Conservation (phyloP, 2,888 invertebrate species). For the Hedya salicella region DNA sequence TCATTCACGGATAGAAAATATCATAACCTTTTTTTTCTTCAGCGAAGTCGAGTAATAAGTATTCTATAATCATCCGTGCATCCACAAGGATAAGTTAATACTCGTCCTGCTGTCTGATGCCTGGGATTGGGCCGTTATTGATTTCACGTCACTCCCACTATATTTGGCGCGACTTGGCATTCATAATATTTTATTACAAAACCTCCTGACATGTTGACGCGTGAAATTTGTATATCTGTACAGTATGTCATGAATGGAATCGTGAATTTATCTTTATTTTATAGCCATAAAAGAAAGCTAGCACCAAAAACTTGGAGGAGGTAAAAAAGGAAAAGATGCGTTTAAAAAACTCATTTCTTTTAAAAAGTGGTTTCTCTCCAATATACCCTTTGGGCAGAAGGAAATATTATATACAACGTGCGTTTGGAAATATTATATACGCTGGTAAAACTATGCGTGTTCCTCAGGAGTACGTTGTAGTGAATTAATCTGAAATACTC, state of each 20-base stretch:
- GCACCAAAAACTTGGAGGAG: background rate
- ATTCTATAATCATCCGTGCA: background rate
- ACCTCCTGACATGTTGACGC: background rate
- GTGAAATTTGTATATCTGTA: background rate
- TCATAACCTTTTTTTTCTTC: too few species aligned
- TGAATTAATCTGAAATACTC: too few species aligned
- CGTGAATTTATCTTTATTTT: background rate
- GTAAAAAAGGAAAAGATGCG: too few species aligned
- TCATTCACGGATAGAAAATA: too few species aligned
- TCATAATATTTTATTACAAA: constrained; percentile 6
- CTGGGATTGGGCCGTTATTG: background rate
- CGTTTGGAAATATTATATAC: too few species aligned
- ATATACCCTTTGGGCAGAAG: too few species aligned
- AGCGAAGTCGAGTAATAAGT: background rate
- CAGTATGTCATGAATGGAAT: background rate
- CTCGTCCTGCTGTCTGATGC: background rate
- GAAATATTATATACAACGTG: too few species aligned
- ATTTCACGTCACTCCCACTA: constrained; percentile 13
- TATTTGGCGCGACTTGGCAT: background rate
- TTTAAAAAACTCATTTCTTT: too few species aligned
- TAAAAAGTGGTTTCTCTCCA: too few species aligned
- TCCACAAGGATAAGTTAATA: background rate
- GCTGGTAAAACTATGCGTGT: too few species aligned
- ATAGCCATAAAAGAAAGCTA: background rate
- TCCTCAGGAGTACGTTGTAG: too few species aligned